Conservation (phyloP, 2,113 vertebrate genomes). For the Dendrocopos noguchii region DNA sequence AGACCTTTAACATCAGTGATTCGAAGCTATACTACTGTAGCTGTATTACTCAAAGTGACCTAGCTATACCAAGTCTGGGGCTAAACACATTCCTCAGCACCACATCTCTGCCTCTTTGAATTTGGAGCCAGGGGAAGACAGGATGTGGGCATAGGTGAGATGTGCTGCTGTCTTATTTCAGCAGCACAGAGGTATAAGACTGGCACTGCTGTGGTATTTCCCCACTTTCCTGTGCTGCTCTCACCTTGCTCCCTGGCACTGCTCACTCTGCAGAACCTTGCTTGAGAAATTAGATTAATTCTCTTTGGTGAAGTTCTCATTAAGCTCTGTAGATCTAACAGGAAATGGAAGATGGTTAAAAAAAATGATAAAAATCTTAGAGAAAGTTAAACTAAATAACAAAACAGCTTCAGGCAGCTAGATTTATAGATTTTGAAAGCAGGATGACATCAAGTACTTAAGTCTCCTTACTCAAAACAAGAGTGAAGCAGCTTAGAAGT, state of each 20-base stretch:
- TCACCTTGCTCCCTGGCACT: background rate
- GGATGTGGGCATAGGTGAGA: background rate
- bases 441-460: background rate
- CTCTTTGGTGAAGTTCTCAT: background rate
- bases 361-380: background rate
- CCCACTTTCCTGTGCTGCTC: no score
- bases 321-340: background rate
- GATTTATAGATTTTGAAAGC: background rate
- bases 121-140: background rate
- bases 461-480: background rate
- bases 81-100: no score
- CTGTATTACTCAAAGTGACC: no score
- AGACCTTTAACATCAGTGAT: no score
- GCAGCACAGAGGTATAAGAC: background rate
- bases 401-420: background rate
- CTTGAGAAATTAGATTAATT: background rate
- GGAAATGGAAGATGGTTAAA: background rate
- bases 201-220: background rate
- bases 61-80: no score
- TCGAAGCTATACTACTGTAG: no score
- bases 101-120: no score
- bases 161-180: background rate
- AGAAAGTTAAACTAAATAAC: background rate
- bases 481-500: background rate
- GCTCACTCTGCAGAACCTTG: fast-evolving